Evolutionary conservation across 2,113 vertebrate genomes (phyloP).

Genomic region (Vidua chalybeata): DNA sequence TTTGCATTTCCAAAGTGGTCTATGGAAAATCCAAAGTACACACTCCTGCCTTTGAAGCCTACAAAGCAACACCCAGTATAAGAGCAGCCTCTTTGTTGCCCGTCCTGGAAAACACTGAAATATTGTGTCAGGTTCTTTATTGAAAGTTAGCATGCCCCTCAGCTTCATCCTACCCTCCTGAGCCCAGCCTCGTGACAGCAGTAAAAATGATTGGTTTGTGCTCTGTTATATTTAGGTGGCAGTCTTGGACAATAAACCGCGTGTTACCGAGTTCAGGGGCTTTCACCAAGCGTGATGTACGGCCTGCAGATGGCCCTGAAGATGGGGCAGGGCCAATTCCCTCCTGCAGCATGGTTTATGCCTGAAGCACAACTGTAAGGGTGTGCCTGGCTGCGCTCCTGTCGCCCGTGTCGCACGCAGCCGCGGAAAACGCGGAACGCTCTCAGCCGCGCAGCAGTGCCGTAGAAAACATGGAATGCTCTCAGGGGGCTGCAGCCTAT

Average conservation of each 20-base stretch:
- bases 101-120: not conserved
- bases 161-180: not conserved
- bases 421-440: not conserved
- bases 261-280: slow-evolving; percentile 21
- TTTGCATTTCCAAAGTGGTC: not conserved
- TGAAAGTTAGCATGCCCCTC: slow-evolving; percentile 5
- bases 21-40: not conserved
- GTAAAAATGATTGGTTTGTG: slow-evolving; percentile 46
- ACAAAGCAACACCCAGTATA: not conserved
- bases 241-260: slow-evolving; percentile 11
- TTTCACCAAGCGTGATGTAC: not conserved
- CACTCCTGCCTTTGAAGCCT: not conserved
- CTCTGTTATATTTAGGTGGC: slow-evolving; percentile 41
- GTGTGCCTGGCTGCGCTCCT: not conserved
- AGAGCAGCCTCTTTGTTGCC: not conserved
- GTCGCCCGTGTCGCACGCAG: not conserved
- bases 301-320: not conserved
- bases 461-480: not conserved
- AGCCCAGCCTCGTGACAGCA: not conserved
- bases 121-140: not conserved
- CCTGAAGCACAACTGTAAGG: not conserved
- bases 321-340: not conserved
- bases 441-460: too few relatives aligned
- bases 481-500: not conserved
- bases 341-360: not conserved